Evolutionary conservation across 35 echinoderm and acorn worm species (phyloP).

Genomic region (Strongylocentrotus purpuratus): DNA sequence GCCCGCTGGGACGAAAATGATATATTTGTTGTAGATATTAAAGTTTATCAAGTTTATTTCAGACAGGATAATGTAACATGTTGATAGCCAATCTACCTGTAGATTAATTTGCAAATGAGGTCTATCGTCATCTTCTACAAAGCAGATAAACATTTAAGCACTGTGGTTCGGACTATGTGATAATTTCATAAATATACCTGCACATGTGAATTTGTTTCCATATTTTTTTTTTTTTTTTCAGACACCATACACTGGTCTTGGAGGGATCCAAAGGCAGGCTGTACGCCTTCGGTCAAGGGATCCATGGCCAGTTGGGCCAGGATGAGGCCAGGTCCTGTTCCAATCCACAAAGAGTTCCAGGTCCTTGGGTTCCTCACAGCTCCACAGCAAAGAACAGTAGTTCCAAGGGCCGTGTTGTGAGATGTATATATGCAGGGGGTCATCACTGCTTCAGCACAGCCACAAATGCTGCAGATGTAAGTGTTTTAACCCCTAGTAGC

Average conservation of each 20-base stretch:
- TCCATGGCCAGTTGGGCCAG: slow-evolving; percentile 23
- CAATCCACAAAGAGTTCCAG: not conserved
- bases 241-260: slow-evolving; percentile 38
- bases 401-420: slow-evolving; percentile 26
- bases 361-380: not conserved
- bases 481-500: not conserved
- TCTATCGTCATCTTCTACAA: too few species aligned
- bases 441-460: slow-evolving; percentile 72
- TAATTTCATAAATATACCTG: too few species aligned
- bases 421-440: slow-evolving; percentile 81
- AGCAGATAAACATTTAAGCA: too few species aligned
- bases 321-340: not conserved
- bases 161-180: too few species aligned
- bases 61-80: too few species aligned
- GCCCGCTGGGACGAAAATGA: too few species aligned
- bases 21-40: too few species aligned
- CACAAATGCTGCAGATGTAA: slow-evolving; percentile 57
- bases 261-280: slow-evolving; percentile 1
- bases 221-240: not conserved
- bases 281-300: slow-evolving; percentile 36
- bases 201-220: too few species aligned
- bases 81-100: too few species aligned
- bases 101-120: too few species aligned
- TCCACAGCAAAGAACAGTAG: not conserved
- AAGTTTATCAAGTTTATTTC: too few species aligned